Percentiles rank a stretch among this genome's conserved stretches.
phyloP scores from a whole-genome alignment of 2,797 vertebrate species.

The Serranus cabrilla region DNA sequence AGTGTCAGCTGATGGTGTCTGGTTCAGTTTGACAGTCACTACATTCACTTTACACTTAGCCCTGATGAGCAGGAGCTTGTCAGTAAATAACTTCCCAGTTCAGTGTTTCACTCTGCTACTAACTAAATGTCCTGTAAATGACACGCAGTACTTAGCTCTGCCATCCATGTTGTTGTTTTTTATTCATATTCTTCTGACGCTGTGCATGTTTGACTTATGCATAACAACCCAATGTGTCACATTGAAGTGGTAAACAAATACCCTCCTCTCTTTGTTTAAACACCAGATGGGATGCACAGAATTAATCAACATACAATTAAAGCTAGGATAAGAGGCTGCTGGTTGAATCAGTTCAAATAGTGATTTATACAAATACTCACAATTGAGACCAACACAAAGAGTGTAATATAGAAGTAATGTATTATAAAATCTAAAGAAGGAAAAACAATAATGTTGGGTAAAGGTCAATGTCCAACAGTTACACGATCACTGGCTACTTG shows the following conservation, averaged over 20 bases:
- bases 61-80: neutral
- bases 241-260: neutral
- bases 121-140: neutral
- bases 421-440: too few species aligned
- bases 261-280: slow-evolving; percentile 9
- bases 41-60: neutral
- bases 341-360: neutral
- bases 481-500: too few species aligned
- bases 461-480: too few species aligned
- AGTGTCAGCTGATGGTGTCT: neutral
- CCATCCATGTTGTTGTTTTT: neutral
- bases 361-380: neutral
- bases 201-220: neutral
- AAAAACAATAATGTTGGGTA: too few species aligned
- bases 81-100: neutral
- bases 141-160: neutral
- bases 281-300: slow-evolving; percentile 11
- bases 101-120: neutral
- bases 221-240: neutral
- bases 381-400: neutral
- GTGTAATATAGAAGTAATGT: neutral
- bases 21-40: neutral
- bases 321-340: slow-evolving; percentile 1
- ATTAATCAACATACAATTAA: neutral
- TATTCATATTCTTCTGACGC: neutral